phyloP scores from a whole-genome alignment of 35 echinoderm and acorn worm species.

The Anneissia japonica region DNA sequence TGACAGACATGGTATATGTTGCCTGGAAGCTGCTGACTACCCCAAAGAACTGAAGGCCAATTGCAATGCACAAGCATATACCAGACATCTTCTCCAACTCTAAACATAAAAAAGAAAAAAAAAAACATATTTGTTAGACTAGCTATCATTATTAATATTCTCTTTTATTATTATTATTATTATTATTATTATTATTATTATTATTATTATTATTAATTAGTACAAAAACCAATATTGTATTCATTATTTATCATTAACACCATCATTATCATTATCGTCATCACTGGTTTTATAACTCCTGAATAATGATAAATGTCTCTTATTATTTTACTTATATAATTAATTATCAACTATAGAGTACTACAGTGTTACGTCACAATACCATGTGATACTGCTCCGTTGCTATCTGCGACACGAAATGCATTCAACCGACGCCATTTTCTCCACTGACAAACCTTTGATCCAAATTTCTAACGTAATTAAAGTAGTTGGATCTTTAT shows the following conservation, averaged over 20 bases:
- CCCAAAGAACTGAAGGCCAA: constrained; percentile 75
- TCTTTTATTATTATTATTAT: not conserved
- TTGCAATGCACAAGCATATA: constrained; percentile 48
- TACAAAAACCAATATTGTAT: not conserved
- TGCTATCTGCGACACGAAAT: too few relatives aligned
- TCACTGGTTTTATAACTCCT: too few relatives aligned
- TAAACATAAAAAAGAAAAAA: constrained; percentile 11
- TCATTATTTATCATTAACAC: not conserved
- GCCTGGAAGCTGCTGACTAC: constrained; percentile 80
- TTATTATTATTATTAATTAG: not conserved
- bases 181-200: not conserved
- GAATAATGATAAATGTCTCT: too few relatives aligned
- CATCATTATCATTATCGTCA: too few relatives aligned
- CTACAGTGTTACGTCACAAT: too few relatives aligned
- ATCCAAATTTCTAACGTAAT: too few relatives aligned
- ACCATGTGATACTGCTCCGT: too few relatives aligned
- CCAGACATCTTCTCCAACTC: constrained; percentile 63
- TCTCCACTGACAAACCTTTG: too few relatives aligned
- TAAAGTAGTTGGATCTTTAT: too few relatives aligned
- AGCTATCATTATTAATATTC: constrained; percentile 8
- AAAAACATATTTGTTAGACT: not conserved
- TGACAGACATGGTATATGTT: constrained; percentile 61
- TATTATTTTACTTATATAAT: too few relatives aligned
- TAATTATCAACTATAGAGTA: too few relatives aligned
- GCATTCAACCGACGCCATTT: too few relatives aligned